These are phyloP conservation scores for Micoletzkya japonica DNA, from an alignment of 2,888 invertebrate genomes.

Conservation along the genomic window DNA sequence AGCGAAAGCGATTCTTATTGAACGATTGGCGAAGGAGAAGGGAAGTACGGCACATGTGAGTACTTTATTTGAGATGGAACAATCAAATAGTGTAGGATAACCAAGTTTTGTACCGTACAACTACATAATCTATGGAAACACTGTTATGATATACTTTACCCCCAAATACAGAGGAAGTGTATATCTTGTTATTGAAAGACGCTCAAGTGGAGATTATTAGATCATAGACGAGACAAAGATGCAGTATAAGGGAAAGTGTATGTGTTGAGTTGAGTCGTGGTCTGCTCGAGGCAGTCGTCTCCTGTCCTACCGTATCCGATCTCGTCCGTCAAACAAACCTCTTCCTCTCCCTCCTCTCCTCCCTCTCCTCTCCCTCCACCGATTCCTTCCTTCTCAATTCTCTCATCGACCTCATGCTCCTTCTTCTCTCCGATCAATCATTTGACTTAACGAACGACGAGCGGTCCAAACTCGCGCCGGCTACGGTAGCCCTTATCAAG, in stretches of 20 bases:
- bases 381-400: neutral
- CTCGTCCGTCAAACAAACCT: neutral
- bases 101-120: too few species aligned
- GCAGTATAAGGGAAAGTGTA: too few species aligned
- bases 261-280: slow-evolving; percentile 4
- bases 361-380: neutral
- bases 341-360: neutral
- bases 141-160: too few species aligned
- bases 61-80: too few species aligned
- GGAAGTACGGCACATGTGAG: neutral
- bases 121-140: too few species aligned
- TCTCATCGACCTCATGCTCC: neutral
- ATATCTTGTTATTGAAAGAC: too few species aligned
- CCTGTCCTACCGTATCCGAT: neutral
- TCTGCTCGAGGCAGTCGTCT: neutral
- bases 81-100: too few species aligned
- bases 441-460: neutral
- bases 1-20: neutral
- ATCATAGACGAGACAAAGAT: too few species aligned
- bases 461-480: neutral
- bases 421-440: neutral
- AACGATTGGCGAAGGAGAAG: neutral
- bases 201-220: too few species aligned
- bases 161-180: too few species aligned
- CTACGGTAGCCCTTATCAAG: neutral